These are phyloP conservation scores for Prosopocoilus inquinatus DNA, from an alignment of 2,888 invertebrate genomes.

Conservation along the genomic window DNA sequence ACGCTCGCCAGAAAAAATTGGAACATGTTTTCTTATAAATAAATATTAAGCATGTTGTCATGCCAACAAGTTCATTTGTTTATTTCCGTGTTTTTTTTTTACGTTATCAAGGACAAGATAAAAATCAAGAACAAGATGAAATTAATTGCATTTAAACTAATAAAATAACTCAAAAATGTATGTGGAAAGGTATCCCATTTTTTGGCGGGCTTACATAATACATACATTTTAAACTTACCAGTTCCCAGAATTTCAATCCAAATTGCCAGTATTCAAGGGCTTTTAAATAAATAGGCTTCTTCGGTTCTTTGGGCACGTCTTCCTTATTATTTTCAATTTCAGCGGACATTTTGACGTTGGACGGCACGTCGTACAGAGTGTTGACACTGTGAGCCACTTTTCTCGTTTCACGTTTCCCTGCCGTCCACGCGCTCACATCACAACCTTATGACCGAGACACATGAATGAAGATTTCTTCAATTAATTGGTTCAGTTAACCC, in stretches of 20 bases:
- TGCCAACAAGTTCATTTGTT: too few relatives aligned
- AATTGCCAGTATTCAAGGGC: constrained; percentile 58
- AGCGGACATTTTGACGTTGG: constrained; percentile 53
- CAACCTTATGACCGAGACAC: background rate
- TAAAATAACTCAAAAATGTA: too few relatives aligned
- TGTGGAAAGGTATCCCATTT: too few relatives aligned
- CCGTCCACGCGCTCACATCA: background rate
- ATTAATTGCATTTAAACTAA: too few relatives aligned
- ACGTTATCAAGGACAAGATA: too few relatives aligned
- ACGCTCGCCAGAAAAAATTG: too few relatives aligned
- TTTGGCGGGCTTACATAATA: too few relatives aligned
- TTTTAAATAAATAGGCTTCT: constrained; percentile 50
- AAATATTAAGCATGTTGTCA: too few relatives aligned
- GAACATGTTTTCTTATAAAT: too few relatives aligned
- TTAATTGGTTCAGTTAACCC: constrained; percentile 26
- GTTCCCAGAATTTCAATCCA: constrained; percentile 59
- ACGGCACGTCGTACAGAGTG: constrained; percentile 44
- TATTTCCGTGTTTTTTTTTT: too few relatives aligned
- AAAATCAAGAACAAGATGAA: too few relatives aligned
- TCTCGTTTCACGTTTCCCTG: constrained; percentile 5
- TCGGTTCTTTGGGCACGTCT: constrained; percentile 53
- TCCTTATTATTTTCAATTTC: constrained; percentile 54
- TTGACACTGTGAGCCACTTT: constrained; percentile 32
- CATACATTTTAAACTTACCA: constrained; percentile 55
- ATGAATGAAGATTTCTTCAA: constrained; percentile 7